These are phyloP conservation scores for Meliscaeva auricollis DNA, from an alignment of 2,888 invertebrate species.

Conservation along the genomic window DNA sequence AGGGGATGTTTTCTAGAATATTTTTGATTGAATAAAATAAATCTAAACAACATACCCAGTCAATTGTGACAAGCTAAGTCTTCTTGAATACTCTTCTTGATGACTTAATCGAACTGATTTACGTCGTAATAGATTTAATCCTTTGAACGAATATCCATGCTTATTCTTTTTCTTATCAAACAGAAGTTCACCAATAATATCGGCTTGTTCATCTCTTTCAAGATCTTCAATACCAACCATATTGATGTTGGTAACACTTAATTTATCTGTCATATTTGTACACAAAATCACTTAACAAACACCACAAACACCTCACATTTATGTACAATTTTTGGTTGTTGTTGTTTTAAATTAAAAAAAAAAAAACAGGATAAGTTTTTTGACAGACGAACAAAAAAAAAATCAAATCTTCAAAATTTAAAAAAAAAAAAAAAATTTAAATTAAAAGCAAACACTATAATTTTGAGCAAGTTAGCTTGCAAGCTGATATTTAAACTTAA, in stretches of 20 bases:
- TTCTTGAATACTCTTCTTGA: constrained; percentile 33
- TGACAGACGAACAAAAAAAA: not conserved
- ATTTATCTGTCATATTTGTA: constrained; percentile 27
- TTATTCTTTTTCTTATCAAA: constrained; percentile 16
- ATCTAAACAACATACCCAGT: constrained; percentile 40
- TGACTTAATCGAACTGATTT: constrained; percentile 35
- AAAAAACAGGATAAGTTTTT: not conserved
- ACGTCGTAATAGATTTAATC: constrained; percentile 26
- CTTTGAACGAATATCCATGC: constrained; percentile 20
- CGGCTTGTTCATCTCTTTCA: constrained; percentile 30
- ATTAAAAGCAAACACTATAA: not conserved
- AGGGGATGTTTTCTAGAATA: not conserved
- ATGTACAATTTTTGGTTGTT: not conserved
- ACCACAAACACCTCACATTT: constrained; percentile 1
- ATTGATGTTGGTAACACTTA: constrained; percentile 7
- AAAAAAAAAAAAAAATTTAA: not conserved
- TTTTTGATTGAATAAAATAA: not conserved
- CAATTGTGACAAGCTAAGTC: constrained; percentile 22
- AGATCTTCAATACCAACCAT: constrained; percentile 23
- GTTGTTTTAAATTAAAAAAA: constrained; percentile 1
- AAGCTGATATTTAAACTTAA: constrained; percentile 32
- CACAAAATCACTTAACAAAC: constrained; percentile 5
- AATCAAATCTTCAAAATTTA: not conserved
- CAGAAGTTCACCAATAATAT: constrained; percentile 30
- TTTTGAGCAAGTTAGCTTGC: not conserved